Conservation (phyloP, 35 echinoderm and acorn worm genomes). For the Ophioderma brevispina region DNA sequence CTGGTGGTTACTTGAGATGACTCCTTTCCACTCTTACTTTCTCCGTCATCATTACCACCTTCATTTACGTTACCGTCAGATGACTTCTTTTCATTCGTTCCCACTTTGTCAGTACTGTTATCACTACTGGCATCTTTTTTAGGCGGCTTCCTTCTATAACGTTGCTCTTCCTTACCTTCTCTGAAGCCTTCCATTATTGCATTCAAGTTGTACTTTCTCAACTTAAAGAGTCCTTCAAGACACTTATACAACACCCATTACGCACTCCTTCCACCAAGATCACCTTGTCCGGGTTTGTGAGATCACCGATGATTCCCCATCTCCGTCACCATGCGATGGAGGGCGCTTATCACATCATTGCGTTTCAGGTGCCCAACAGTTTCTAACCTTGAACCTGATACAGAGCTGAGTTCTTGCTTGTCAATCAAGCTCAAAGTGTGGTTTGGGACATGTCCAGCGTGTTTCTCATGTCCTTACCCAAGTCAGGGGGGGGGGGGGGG, state of each 20-base stretch:
- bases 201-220: slow-evolving; percentile 79
- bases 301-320: slow-evolving; percentile 62
- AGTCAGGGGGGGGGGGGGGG: too few relatives aligned
- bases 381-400: slow-evolving; percentile 68
- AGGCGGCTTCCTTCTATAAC: neutral
- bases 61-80: too few relatives aligned
- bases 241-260: slow-evolving; percentile 83
- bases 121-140: neutral
- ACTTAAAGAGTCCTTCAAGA: slow-evolving; percentile 70
- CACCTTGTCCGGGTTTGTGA: slow-evolving; percentile 61
- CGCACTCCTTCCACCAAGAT: slow-evolving; percentile 83
- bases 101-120: neutral
- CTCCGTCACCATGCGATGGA: slow-evolving; percentile 48
- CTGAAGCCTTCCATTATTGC: neutral
- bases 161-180: neutral
- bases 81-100: too few relatives aligned
- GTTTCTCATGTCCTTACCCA: slow-evolving; percentile 70
- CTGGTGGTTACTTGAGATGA: too few relatives aligned
- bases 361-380: slow-evolving; percentile 54
- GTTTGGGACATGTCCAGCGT: slow-evolving; percentile 49
- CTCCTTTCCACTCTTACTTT: too few relatives aligned
- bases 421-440: slow-evolving; percentile 68
- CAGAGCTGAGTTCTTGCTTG: slow-evolving; percentile 34
- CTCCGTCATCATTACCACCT: too few relatives aligned
- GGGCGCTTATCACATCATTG: slow-evolving; percentile 43